These are phyloP conservation scores for Acronicta aceris DNA, from an alignment of 2,888 invertebrate genomes.

Conservation along the genomic window DNA sequence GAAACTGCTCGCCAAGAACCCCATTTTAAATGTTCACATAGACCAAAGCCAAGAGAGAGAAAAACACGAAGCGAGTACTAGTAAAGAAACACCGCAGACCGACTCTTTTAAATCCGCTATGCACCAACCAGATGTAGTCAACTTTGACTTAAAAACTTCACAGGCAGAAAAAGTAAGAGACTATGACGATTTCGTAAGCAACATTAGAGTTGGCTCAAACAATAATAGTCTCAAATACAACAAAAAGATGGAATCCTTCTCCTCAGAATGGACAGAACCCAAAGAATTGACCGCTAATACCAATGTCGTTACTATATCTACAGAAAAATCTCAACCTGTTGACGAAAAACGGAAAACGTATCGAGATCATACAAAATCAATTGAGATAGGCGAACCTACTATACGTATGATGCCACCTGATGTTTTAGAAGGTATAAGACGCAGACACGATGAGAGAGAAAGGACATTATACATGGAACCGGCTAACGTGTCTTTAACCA, in stretches of 20 bases:
- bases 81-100: constrained; percentile 74
- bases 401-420: constrained; percentile 82
- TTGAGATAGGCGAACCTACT: constrained; percentile 83
- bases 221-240: constrained; percentile 81
- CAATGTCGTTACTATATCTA: constrained; percentile 85
- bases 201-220: constrained; percentile 84
- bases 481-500: constrained; percentile 80
- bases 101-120: constrained; percentile 81
- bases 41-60: constrained; percentile 73
- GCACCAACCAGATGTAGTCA: constrained; percentile 87
- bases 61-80: constrained; percentile 73
- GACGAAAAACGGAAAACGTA: constrained; percentile 78
- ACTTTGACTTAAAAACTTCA: constrained; percentile 82
- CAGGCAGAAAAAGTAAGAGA: constrained; percentile 73
- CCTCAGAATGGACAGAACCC: constrained; percentile 77
- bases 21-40: constrained; percentile 83
- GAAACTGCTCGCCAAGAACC: constrained; percentile 87
- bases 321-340: constrained; percentile 75
- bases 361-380: constrained; percentile 77
- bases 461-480: constrained; percentile 85
- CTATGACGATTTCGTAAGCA: constrained; percentile 85
- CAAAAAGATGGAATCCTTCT: constrained; percentile 73
- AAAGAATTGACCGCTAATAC: constrained; percentile 68
- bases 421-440: constrained; percentile 82
- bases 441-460: constrained; percentile 75